Percentiles rank a stretch among this genome's conserved stretches.
Evolutionary conservation across 2,113 vertebrate species (phyloP).

Genomic region (Steatornis caripensis): DNA sequence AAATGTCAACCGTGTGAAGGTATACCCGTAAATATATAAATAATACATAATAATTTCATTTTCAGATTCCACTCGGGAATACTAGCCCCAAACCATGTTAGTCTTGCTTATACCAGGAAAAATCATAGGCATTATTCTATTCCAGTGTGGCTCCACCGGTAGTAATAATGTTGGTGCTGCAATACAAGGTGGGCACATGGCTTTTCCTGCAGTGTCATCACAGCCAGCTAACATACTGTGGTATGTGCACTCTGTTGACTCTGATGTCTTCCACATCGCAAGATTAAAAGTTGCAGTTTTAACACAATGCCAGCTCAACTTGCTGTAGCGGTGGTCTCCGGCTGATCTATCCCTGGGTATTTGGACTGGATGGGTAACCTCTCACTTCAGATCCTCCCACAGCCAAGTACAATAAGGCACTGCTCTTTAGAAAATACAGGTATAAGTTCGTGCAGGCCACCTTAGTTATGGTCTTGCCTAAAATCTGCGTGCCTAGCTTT

Average conservation of each 20-base stretch:
- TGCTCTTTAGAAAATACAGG: neutral
- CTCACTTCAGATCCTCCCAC: neutral
- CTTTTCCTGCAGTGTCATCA: neutral
- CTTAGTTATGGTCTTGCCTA: neutral
- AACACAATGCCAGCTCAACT: neutral
- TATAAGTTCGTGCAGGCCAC: neutral
- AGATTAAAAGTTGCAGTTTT: neutral
- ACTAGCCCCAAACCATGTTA: conserved; percentile 36
- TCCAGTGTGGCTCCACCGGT: neutral
- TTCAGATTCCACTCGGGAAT: conserved; percentile 32
- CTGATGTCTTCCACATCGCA: neutral
- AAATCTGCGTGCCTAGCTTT: neutral
- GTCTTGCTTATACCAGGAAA: conserved; percentile 41
- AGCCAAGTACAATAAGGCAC: neutral
- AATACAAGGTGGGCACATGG: neutral
- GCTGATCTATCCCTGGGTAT: neutral
- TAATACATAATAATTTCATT: conserved; percentile 64
- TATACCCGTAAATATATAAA: conserved; percentile 56
- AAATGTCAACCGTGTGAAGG: conserved; percentile 61
- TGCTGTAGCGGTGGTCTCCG: neutral
- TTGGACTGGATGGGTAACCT: neutral
- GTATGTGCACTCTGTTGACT: neutral
- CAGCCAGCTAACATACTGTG: neutral
- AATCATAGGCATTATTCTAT: conserved; percentile 15
- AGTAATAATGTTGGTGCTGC: neutral